Percentiles rank a stretch among this genome's conserved stretches.
Conservation (phyloP, 1,140 invertebrate species). For the Ceratina calcarata region DNA sequence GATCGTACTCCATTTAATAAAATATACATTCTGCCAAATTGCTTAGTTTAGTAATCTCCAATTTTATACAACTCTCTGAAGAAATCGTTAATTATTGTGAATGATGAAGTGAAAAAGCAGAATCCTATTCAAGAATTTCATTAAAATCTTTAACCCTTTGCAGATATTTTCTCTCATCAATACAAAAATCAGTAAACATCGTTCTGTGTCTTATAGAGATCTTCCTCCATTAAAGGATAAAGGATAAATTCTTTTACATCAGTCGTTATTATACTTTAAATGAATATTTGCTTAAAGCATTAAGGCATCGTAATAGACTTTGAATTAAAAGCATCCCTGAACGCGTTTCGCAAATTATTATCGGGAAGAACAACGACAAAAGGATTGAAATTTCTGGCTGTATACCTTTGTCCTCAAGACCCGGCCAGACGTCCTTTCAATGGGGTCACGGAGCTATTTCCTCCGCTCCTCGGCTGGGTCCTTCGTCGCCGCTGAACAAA, state of each 20-base stretch:
- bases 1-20: too few species aligned
- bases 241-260: conserved; percentile 33
- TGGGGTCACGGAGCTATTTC: conserved; percentile 60
- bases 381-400: conserved; percentile 30
- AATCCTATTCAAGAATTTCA: too few species aligned
- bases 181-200: background rate
- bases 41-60: too few species aligned
- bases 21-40: too few species aligned
- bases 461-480: conserved; percentile 31
- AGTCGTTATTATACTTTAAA: background rate
- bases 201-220: background rate
- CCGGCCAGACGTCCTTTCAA: conserved; percentile 36
- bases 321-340: conserved; percentile 38
- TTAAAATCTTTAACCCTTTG: too few species aligned
- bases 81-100: too few species aligned
- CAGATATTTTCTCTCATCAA: too few species aligned
- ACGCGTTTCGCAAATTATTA: conserved; percentile 59
- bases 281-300: conserved; percentile 37
- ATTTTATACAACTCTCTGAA: too few species aligned
- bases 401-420: conserved; percentile 43
- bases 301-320: conserved; percentile 38
- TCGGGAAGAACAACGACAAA: conserved; percentile 52
- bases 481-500: conserved; percentile 42
- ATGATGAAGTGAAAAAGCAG: too few species aligned
- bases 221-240: background rate